Conservation (phyloP, 2,888 invertebrate species). For the Calliopum simillimum region DNA sequence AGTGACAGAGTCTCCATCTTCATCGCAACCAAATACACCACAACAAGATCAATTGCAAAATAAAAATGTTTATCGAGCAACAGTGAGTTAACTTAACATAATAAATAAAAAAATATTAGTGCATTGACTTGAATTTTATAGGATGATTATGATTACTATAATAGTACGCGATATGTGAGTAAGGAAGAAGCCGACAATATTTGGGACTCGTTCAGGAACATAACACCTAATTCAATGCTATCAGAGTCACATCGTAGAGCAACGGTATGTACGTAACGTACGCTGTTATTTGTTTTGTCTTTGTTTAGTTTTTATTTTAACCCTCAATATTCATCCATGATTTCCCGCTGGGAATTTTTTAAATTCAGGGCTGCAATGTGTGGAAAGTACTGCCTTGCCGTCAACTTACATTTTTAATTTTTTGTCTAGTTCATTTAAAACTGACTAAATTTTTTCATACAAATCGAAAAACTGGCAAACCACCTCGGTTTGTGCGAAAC, state of each 20-base stretch:
- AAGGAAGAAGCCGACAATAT: slow-evolving; percentile 72
- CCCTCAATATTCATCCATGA: too few species aligned
- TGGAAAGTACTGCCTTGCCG: too few species aligned
- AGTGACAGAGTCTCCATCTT: slow-evolving; percentile 14
- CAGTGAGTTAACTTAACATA: slow-evolving; percentile 49
- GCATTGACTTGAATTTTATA: slow-evolving; percentile 53
- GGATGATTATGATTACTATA: slow-evolving; percentile 85
- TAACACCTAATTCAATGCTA: slow-evolving; percentile 76
- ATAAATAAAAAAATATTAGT: neutral
- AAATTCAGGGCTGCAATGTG: too few species aligned
- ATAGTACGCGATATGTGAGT: slow-evolving; percentile 77
- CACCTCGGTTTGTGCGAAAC: too few species aligned
- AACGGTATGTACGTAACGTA: slow-evolving; percentile 73
- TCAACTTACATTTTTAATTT: too few species aligned
- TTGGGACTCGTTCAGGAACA: slow-evolving; percentile 75
- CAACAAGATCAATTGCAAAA: slow-evolving; percentile 46
- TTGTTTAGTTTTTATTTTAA: too few species aligned
- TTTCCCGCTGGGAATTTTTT: too few species aligned
- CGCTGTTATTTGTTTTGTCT: neutral
- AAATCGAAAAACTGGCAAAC: too few species aligned
- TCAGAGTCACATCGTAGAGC: slow-evolving; percentile 88
- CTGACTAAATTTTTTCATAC: too few species aligned
- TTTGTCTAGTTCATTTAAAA: too few species aligned
- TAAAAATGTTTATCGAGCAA: slow-evolving; percentile 53
- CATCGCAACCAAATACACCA: slow-evolving; percentile 20